These are phyloP conservation scores for Chrysemys picta DNA, from an alignment of 2,113 vertebrate species.

Conservation along the genomic window DNA sequence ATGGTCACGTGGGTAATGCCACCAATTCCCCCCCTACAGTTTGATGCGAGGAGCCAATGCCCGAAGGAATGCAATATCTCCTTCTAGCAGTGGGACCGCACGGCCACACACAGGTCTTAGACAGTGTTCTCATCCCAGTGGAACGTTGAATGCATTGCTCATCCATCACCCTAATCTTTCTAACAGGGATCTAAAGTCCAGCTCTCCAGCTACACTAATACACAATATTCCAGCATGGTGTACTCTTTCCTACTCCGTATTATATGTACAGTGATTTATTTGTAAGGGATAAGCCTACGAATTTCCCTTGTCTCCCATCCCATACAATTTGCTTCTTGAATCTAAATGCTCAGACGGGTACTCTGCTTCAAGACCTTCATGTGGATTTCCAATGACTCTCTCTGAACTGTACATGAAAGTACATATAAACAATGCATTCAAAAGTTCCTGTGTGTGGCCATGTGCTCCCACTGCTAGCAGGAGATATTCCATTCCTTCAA, in stretches of 20 bases:
- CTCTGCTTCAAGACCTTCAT: background rate
- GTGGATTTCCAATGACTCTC: background rate
- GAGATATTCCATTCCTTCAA: background rate
- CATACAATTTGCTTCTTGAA: background rate
- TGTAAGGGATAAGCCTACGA: background rate
- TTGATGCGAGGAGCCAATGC: background rate
- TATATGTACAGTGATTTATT: conserved; percentile 38
- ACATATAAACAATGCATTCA: rapidly evolving
- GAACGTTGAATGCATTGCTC: background rate
- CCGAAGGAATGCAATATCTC: background rate
- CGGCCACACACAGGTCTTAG: background rate
- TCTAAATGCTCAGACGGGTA: background rate
- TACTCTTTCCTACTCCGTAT: conserved; percentile 9
- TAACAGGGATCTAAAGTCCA: background rate
- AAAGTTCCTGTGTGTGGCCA: background rate
- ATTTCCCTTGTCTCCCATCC: background rate
- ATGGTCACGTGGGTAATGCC: rapidly evolving
- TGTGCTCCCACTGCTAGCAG: background rate
- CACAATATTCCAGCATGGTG: rapidly evolving
- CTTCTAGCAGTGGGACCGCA: background rate
- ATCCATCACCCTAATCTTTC: conserved; percentile 67
- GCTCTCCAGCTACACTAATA: background rate
- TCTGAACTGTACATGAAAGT: rapidly evolving
- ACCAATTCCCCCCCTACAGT: rapidly evolving
- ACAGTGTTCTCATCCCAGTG: background rate